Percentiles rank a stretch among this genome's conserved stretches.
Evolutionary conservation across 64 coral and sea anemone species (phyloP).

Genomic region (Montipora sp.): DNA sequence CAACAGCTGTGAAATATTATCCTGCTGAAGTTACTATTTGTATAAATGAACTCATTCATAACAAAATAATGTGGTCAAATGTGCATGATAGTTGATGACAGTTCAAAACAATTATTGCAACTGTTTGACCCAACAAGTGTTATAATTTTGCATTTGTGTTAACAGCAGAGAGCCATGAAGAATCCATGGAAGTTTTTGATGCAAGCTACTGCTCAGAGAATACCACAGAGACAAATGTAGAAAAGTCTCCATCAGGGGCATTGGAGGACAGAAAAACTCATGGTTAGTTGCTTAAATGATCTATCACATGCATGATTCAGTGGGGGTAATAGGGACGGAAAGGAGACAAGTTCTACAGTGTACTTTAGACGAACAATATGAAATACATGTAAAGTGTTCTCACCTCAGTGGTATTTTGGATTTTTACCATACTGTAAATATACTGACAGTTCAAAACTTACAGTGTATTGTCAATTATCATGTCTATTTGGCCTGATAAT

Average conservation of each 20-base stretch:
- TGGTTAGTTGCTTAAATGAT: not conserved
- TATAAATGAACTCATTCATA: too few species aligned
- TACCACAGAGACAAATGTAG: not conserved
- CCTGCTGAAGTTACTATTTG: too few species aligned
- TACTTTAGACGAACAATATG: too few species aligned
- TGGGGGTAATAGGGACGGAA: not conserved
- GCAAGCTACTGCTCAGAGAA: not conserved
- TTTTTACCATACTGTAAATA: not conserved
- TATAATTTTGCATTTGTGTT: not conserved
- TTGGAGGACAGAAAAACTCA: not conserved
- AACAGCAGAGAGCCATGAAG: not conserved
- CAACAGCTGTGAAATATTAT: too few species aligned
- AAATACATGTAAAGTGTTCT: too few species aligned
- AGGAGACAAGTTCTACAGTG: not conserved
- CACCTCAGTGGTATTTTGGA: not conserved
- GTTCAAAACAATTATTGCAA: not conserved
- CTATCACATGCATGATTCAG: not conserved
- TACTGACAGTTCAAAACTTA: too few species aligned
- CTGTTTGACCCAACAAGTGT: not conserved
- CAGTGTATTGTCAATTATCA: not conserved
- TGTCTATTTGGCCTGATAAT: not conserved
- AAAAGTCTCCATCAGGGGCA: not conserved
- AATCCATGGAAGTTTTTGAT: not conserved
- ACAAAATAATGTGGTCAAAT: too few species aligned
- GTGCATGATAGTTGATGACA: not conserved